phyloP scores from a whole-genome alignment of 2,113 vertebrate genomes.

The Balaenoptera acutorostrata region DNA sequence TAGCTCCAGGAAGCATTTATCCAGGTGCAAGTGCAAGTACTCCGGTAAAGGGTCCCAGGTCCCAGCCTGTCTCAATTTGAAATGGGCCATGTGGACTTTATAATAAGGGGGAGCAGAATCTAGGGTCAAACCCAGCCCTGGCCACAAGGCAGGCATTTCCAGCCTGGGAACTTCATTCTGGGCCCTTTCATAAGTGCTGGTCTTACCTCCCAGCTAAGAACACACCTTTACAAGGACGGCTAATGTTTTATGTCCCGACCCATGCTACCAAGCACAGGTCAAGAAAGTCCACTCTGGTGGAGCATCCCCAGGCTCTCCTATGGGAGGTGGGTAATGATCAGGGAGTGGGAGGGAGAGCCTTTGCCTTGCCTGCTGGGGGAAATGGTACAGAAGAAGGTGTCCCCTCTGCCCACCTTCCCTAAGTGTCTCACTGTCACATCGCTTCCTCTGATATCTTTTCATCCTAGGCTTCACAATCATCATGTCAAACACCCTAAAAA shows the following conservation, averaged over 20 bases:
- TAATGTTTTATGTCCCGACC: not conserved
- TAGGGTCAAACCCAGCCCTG: not conserved
- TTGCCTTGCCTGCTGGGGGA: not conserved
- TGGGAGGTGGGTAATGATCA: not conserved
- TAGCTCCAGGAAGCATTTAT: not conserved
- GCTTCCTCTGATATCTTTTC: not conserved
- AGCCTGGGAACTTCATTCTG: not conserved
- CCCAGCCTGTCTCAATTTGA: not conserved
- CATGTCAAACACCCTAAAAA: not conserved
- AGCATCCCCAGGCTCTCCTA: not conserved
- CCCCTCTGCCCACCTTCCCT: not conserved
- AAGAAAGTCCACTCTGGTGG: not conserved
- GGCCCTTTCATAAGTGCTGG: not conserved
- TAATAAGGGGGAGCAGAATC: not conserved
- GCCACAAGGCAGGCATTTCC: not conserved
- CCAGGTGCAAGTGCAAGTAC: not conserved
- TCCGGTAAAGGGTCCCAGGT: not conserved
- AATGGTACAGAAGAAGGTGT: not conserved
- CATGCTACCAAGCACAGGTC: not conserved
- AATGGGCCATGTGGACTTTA: not conserved
- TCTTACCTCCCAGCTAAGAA: not conserved
- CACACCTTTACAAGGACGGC: not conserved
- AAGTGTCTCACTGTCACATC: not conserved
- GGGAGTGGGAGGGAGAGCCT: not conserved
- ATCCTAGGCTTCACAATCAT: not conserved